phyloP scores from a whole-genome alignment of 2,888 invertebrate species.

The Protonemura montana region DNA sequence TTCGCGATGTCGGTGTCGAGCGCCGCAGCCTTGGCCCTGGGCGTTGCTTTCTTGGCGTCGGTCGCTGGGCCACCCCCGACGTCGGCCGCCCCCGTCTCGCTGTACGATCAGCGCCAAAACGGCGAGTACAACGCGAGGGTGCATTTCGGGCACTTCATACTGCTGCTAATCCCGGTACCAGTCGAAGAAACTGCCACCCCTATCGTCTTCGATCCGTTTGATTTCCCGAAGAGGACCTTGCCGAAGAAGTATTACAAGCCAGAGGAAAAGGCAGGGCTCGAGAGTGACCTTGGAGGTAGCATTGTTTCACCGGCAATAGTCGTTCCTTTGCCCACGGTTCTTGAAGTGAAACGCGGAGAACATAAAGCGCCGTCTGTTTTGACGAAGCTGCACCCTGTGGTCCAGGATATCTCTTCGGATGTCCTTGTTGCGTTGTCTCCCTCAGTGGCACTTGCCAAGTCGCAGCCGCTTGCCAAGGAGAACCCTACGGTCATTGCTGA shows the following conservation, averaged over 20 bases:
- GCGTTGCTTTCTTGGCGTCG: background rate
- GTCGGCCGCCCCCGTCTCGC: slow-evolving; percentile 50
- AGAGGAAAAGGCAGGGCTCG: background rate
- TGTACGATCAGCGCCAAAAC: slow-evolving; percentile 77
- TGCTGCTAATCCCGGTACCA: slow-evolving; percentile 68
- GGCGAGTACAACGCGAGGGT: slow-evolving; percentile 78
- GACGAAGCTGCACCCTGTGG: slow-evolving; percentile 12
- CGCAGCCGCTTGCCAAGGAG: background rate
- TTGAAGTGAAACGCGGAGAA: background rate
- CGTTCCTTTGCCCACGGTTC: background rate
- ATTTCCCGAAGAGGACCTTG: background rate
- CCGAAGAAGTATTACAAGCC: slow-evolving; percentile 13
- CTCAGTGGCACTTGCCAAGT: slow-evolving; percentile 1
- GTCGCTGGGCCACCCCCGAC: background rate
- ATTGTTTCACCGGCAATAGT: background rate
- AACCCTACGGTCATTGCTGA: background rate
- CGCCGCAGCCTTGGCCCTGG: background rate
- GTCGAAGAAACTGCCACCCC: background rate
- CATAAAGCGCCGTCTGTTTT: background rate
- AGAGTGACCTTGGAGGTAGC: background rate
- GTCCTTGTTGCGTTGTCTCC: slow-evolving; percentile 15
- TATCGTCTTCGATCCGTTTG: background rate
- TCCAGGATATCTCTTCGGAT: slow-evolving; percentile 24
- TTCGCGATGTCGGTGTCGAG: background rate
- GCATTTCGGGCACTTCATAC: slow-evolving; percentile 76